These are phyloP conservation scores for Cephalopholis sonnerati DNA, from an alignment of 2,113 vertebrate genomes.

Conservation along the genomic window DNA sequence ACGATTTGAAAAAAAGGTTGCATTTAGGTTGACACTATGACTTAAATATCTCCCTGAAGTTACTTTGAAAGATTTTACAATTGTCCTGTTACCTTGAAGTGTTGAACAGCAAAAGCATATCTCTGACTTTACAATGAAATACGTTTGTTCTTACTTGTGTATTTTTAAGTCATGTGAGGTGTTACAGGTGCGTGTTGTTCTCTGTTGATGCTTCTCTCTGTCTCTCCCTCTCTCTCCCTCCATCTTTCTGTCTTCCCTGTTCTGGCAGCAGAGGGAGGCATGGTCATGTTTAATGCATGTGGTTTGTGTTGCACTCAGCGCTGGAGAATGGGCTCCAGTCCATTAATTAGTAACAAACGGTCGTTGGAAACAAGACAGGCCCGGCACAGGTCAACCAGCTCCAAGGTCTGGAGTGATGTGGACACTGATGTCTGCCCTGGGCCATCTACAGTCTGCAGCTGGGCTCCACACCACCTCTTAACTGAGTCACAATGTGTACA, in stretches of 20 bases:
- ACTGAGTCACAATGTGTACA: conserved; percentile 31
- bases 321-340: conserved; percentile 82
- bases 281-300: conserved; percentile 87
- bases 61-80: not conserved
- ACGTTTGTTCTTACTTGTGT: not conserved
- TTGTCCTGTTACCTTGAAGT: not conserved
- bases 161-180: conserved; percentile 1
- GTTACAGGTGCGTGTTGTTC: conserved; percentile 31
- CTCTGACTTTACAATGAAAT: not conserved
- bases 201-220: not conserved
- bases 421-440: conserved; percentile 73
- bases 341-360: conserved; percentile 87
- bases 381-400: conserved; percentile 80
- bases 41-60: not conserved
- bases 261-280: conserved; percentile 69
- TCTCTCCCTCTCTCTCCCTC: conserved; percentile 19
- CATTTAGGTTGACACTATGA: not conserved
- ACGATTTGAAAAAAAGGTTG: not conserved
- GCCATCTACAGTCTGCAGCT: conserved; percentile 64
- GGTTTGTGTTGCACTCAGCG: conserved; percentile 82
- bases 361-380: conserved; percentile 83
- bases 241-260: conserved; percentile 65
- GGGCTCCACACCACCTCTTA: conserved; percentile 31
- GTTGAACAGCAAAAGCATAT: not conserved
- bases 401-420: conserved; percentile 72